Base-by-base conservation (phyloP, 2,888 invertebrate genomes). In the Syrphus vitripennis region DNA sequence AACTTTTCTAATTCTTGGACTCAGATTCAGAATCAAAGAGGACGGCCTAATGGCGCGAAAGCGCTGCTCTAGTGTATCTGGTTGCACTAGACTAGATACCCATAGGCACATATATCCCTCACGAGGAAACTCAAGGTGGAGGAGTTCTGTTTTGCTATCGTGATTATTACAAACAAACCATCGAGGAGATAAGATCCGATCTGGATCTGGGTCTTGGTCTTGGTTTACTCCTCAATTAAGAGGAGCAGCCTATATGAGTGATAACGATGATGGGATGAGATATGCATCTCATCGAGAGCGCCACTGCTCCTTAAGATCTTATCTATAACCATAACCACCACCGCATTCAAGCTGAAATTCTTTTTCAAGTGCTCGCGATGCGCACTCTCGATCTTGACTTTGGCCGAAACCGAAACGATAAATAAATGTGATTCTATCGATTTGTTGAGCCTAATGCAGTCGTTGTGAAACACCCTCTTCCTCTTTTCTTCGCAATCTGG, bases 371-470 rank as follows among this genome's bases (percentile, higher is more conserved):
- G n/a, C 16, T 12, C 6, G 31, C 50, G 61, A 26, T 61, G 72
- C 67, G 37, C 53, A 63, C 31, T 63, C 63, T 65, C 57, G 40
- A n/a, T 65, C 72, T 67, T 72, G 71, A 70, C 71, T 72, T 71
- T 61, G 71, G 24, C 50, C 67, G 12, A 31, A 19, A 61, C 12
- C 61, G 45, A 53, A 37, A 67, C 69, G 79, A 83, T 79, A 78
- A 75, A 75, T 70, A n/a, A n/a, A 69, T 59, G 83, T 70, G 63
- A 79, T 79, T 79, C 65, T 70, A 79, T 83, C 79, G 74, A 83
- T 83, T 83, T 83, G 83, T 83, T 78, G 50, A 57, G 70, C 74
- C 74, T 83, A 75, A 79, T 79, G 70, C 79, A 83, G 78, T 65
- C 74, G 77, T 72, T 76, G 77, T 55, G 21, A 21, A 50, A 67